phyloP scores from a whole-genome alignment of 2,113 vertebrate genomes.

The Orthochromis indermauri region DNA sequence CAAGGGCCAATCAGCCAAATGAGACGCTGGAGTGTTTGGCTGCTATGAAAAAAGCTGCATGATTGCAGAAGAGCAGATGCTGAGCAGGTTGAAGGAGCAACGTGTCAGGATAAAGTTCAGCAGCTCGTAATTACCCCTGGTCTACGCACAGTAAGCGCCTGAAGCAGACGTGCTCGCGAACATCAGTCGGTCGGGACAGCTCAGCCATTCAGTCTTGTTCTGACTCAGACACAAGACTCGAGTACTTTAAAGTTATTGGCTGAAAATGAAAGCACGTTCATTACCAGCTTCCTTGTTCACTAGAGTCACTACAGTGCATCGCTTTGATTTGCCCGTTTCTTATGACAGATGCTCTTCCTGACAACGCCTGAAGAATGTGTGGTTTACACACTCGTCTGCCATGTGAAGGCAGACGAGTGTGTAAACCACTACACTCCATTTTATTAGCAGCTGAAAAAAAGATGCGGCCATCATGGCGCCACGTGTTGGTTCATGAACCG shows the following conservation, averaged over 20 bases:
- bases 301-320: background rate
- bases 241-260: background rate
- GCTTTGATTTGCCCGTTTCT: background rate
- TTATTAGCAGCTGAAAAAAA: background rate
- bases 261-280: background rate
- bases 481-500: background rate
- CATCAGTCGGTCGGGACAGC: background rate
- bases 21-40: background rate
- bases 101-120: background rate
- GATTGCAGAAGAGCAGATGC: constrained; percentile 14
- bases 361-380: background rate
- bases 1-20: constrained; percentile 31
- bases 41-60: background rate
- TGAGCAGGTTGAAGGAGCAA: background rate
- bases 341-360: background rate
- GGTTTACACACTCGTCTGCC: background rate
- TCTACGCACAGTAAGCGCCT: background rate
- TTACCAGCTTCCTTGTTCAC: background rate
- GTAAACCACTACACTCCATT: background rate
- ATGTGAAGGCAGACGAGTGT: background rate
- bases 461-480: background rate
- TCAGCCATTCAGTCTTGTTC: background rate
- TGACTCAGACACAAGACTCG: background rate
- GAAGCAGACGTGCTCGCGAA: background rate
- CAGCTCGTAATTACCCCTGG: constrained; percentile 22